A percentile compares a stretch with the other conserved stretches of the same genome.
Conservation (phyloP, 2,888 invertebrate species). For the Urechis unicinctus region DNA sequence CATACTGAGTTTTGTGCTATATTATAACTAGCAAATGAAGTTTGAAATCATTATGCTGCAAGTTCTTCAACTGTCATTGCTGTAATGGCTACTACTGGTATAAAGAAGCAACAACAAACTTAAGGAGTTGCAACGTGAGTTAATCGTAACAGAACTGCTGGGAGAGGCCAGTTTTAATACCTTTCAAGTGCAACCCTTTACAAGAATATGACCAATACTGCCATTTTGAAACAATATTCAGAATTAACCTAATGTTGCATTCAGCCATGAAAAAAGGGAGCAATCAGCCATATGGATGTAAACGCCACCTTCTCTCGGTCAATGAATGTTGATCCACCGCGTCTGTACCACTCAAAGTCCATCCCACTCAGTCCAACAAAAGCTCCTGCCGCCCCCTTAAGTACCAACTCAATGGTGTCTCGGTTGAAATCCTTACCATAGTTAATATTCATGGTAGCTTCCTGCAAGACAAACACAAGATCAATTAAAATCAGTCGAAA, state of each 20-base stretch:
- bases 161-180: too few relatives aligned
- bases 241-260: background rate
- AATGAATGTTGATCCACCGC: constrained; percentile 18
- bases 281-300: background rate
- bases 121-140: too few relatives aligned
- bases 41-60: too few relatives aligned
- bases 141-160: too few relatives aligned
- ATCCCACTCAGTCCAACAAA: constrained; percentile 90
- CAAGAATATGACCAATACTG: too few relatives aligned
- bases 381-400: constrained; percentile 87
- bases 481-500: background rate
- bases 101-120: too few relatives aligned
- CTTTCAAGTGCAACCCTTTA: too few relatives aligned
- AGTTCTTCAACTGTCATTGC: too few relatives aligned
- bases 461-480: background rate
- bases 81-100: too few relatives aligned
- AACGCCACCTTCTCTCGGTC: constrained; percentile 16
- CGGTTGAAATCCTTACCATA: constrained; percentile 89
- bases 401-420: constrained; percentile 85
- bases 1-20: too few relatives aligned
- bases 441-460: constrained; percentile 57
- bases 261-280: background rate
- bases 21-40: too few relatives aligned
- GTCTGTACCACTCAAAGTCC: constrained; percentile 30
- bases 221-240: too few relatives aligned